These are phyloP conservation scores for Scrobipalpa costella DNA, from an alignment of 2,888 invertebrate genomes.

Conservation along the genomic window DNA sequence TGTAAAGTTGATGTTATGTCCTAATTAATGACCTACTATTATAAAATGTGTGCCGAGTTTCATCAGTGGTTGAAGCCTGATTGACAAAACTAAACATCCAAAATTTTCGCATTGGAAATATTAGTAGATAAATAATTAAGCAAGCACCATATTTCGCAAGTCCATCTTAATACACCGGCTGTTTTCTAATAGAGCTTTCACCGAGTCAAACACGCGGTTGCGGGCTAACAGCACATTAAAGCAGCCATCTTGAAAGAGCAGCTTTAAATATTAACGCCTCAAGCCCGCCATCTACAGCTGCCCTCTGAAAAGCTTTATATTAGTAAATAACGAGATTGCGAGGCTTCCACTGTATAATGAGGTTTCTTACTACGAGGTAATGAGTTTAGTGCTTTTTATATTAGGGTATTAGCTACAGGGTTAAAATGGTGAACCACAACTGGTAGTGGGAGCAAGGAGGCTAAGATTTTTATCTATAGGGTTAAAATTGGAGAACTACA, in stretches of 20 bases:
- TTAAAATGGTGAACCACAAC: conserved; percentile 34
- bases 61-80: too few species aligned
- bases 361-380: conserved; percentile 64
- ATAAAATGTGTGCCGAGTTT: too few species aligned
- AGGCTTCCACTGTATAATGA: conserved; percentile 58
- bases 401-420: conserved; percentile 38
- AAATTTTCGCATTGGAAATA: too few species aligned
- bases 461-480: too few species aligned
- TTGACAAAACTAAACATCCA: too few species aligned
- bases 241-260: conserved; percentile 57
- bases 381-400: conserved; percentile 58
- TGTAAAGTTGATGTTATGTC: too few species aligned
- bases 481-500: too few species aligned
- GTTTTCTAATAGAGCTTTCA: neutral
- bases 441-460: too few species aligned
- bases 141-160: too few species aligned
- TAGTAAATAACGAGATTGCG: conserved; percentile 66
- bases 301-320: conserved; percentile 64
- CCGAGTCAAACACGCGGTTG: conserved; percentile 53
- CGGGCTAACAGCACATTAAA: conserved; percentile 71
- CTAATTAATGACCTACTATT: too few species aligned
- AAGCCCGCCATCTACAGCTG: conserved; percentile 48
- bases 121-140: too few species aligned
- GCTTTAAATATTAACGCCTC: conserved; percentile 70
- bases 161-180: too few species aligned